Conservation (phyloP, 2,797 vertebrate genomes). For the Psittacula derbiana region DNA sequence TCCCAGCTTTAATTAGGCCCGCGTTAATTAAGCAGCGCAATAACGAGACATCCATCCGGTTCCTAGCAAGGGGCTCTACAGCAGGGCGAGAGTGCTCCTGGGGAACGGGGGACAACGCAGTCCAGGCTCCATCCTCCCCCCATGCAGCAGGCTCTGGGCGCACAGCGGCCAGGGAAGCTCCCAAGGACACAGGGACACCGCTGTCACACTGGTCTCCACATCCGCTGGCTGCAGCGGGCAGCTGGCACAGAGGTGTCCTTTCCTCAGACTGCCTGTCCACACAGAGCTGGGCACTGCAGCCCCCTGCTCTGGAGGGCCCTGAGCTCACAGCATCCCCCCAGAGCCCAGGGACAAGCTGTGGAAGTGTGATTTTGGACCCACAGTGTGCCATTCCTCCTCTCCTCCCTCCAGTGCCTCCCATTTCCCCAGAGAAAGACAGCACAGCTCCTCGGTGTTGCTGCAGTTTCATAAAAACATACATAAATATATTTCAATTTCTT, state of each 20-base stretch:
- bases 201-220: background rate
- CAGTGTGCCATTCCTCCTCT: background rate
- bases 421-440: conserved; percentile 7
- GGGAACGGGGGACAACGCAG: background rate
- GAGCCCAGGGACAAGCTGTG: background rate
- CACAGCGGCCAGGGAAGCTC: background rate
- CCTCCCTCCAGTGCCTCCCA: background rate
- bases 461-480: conserved; percentile 79
- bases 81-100: background rate
- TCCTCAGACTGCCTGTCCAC: background rate
- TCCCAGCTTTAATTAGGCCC: background rate
- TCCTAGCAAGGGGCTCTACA: background rate
- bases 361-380: background rate
- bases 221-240: background rate
- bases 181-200: background rate
- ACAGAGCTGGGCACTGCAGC: background rate
- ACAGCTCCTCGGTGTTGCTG: conserved; percentile 35
- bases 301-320: background rate
- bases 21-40: background rate
- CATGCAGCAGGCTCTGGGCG: background rate
- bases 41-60: background rate
- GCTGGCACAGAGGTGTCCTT: background rate
- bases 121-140: background rate
- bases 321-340: fast-evolving
- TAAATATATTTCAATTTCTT: conserved; percentile 80